Percentiles rank a stretch among this genome's conserved stretches.
These are phyloP conservation scores for Cerceris ruficornis DNA, from an alignment of 2,888 invertebrate species.

Conservation along the genomic window DNA sequence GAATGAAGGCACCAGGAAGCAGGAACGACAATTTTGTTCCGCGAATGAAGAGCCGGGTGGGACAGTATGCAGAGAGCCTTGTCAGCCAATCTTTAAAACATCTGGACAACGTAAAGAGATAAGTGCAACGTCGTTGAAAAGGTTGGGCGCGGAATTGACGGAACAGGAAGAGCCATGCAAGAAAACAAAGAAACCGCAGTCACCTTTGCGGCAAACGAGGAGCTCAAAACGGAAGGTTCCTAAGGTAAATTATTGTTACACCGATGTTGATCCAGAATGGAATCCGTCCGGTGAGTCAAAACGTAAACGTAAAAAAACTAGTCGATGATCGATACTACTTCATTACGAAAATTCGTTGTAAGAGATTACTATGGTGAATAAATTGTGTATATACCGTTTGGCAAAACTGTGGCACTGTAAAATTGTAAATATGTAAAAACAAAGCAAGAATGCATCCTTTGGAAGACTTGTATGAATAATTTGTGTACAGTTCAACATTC, in stretches of 20 bases:
- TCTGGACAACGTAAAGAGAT: slow-evolving; percentile 55
- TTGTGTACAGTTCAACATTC: slow-evolving; percentile 34
- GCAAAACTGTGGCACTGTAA: slow-evolving; percentile 49
- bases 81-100: slow-evolving; percentile 56
- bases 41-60: slow-evolving; percentile 45
- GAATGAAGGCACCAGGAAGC: slow-evolving; percentile 55
- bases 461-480: slow-evolving; percentile 39
- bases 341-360: slow-evolving; percentile 54
- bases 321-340: slow-evolving; percentile 74
- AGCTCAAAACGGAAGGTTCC: slow-evolving; percentile 77
- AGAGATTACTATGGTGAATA: slow-evolving; percentile 25
- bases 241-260: slow-evolving; percentile 77
- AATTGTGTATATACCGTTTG: slow-evolving; percentile 31
- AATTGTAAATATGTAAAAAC: slow-evolving; percentile 60
- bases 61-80: slow-evolving; percentile 52
- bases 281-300: slow-evolving; percentile 75
- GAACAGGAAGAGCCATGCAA: slow-evolving; percentile 56
- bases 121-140: slow-evolving; percentile 50
- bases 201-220: slow-evolving; percentile 69
- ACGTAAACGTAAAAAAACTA: slow-evolving; percentile 74
- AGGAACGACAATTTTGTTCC: slow-evolving; percentile 52
- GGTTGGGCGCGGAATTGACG: slow-evolving; percentile 41
- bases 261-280: slow-evolving; percentile 76
- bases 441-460: slow-evolving; percentile 17
- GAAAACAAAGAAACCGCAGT: slow-evolving; percentile 55